Evolutionary conservation across 2,888 invertebrate species (phyloP).

Genomic region (Idaea dimidiata): DNA sequence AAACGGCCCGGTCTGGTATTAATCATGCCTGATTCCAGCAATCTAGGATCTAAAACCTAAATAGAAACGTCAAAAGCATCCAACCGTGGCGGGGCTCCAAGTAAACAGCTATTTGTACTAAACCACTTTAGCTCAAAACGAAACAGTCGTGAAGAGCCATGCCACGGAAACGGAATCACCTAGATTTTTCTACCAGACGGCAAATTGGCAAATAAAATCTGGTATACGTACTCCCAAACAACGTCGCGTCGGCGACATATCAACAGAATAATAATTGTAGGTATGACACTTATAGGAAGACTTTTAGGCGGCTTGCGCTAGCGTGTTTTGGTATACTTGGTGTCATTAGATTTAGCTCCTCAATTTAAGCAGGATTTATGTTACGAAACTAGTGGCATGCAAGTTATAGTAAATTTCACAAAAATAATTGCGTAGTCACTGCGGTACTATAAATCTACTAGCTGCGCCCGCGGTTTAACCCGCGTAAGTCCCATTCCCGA

Average conservation of each 20-base stretch:
- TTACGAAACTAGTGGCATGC: no score
- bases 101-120: neutral
- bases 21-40: neutral
- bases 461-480: no score
- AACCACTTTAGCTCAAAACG: neutral
- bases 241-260: neutral
- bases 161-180: neutral
- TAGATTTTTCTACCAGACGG: neutral
- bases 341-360: no score
- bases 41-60: neutral
- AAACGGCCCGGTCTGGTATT: no score
- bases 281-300: no score
- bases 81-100: neutral
- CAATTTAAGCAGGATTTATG: no score
- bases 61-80: conserved; percentile 1
- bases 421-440: no score
- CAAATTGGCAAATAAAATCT: conserved; percentile 1
- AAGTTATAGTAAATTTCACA: no score
- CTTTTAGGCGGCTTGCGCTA: no score
- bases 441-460: no score
- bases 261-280: neutral
- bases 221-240: neutral
- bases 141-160: neutral
- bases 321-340: no score
- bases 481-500: no score